phyloP scores from a whole-genome alignment of 2,797 vertebrate species.

The Siniperca scherzeri region DNA sequence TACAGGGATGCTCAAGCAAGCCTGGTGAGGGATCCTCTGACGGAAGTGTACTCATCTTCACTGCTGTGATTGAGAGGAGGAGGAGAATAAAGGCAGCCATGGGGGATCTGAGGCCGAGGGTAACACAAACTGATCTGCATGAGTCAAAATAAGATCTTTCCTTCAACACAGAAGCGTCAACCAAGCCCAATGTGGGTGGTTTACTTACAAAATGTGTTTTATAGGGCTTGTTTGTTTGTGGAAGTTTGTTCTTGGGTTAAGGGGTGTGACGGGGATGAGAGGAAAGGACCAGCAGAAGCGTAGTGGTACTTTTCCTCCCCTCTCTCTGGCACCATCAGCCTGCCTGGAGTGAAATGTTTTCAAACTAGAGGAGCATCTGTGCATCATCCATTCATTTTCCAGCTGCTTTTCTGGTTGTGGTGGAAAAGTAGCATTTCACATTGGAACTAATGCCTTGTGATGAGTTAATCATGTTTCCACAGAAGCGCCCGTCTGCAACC shows the following conservation, averaged over 20 bases:
- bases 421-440: constrained; percentile 23
- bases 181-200: constrained; percentile 35
- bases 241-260: constrained; percentile 51
- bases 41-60: constrained; percentile 49
- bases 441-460: constrained; percentile 2
- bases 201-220: constrained; percentile 43
- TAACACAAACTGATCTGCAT: constrained; percentile 45
- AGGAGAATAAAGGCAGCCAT: constrained; percentile 15
- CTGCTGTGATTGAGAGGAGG: constrained; percentile 15
- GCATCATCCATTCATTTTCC: not conserved
- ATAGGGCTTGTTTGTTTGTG: constrained; percentile 66
- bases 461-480: constrained; percentile 35
- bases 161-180: constrained; percentile 50
- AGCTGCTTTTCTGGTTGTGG: not conserved
- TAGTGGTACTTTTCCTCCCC: constrained; percentile 55
- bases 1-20: constrained; percentile 56
- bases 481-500: not conserved
- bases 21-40: constrained; percentile 43
- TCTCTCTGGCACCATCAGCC: constrained; percentile 1
- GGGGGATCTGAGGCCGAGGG: constrained; percentile 16
- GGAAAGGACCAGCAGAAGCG: not conserved
- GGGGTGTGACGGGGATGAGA: constrained; percentile 31
- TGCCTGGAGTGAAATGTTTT: not conserved
- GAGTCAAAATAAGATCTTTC: constrained; percentile 54
- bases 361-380: not conserved